Evolutionary conservation across 2,888 invertebrate species (phyloP).

Genomic region (Suillia variegata): DNA sequence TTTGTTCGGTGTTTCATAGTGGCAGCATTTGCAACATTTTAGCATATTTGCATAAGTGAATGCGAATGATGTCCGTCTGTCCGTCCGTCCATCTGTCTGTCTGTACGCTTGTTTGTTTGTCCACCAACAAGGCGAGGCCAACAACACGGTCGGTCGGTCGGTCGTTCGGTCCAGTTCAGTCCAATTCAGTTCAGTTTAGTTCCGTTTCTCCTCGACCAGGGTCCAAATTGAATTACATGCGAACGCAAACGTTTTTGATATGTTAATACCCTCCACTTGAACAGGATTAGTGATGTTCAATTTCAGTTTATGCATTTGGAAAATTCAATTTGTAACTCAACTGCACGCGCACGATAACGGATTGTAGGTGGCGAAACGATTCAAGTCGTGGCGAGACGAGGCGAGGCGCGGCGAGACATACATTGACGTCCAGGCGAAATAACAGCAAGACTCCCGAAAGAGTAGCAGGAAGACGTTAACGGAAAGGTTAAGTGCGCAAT

Average conservation of each 20-base stretch:
- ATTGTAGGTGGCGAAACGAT: background rate
- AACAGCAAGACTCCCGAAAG: no score
- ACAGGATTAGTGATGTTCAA: slow-evolving; percentile 33
- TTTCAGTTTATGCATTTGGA: slow-evolving; percentile 31
- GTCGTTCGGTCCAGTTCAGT: no score
- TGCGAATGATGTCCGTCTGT: no score
- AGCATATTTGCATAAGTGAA: slow-evolving; percentile 7
- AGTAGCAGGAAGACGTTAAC: no score
- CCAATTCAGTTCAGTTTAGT: no score
- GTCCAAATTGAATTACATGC: slow-evolving; percentile 30
- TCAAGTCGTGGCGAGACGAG: no score
- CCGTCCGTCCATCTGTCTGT: no score
- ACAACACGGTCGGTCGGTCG: no score
- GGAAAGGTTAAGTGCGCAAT: no score
- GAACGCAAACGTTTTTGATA: slow-evolving; percentile 21
- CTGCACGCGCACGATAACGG: slow-evolving; percentile 25
- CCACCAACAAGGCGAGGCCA: slow-evolving; percentile 3
- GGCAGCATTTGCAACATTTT: background rate
- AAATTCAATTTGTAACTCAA: slow-evolving; percentile 33
- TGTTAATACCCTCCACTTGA: slow-evolving; percentile 23
- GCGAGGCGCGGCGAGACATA: no score
- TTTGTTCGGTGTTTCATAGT: background rate
- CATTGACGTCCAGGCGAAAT: no score
- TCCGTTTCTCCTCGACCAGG: background rate
- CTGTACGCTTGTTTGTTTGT: no score